Percentiles rank a stretch among this genome's conserved stretches.
Conservation (phyloP, 2,888 invertebrate species). For the Dyspetes luteomarginatus region DNA sequence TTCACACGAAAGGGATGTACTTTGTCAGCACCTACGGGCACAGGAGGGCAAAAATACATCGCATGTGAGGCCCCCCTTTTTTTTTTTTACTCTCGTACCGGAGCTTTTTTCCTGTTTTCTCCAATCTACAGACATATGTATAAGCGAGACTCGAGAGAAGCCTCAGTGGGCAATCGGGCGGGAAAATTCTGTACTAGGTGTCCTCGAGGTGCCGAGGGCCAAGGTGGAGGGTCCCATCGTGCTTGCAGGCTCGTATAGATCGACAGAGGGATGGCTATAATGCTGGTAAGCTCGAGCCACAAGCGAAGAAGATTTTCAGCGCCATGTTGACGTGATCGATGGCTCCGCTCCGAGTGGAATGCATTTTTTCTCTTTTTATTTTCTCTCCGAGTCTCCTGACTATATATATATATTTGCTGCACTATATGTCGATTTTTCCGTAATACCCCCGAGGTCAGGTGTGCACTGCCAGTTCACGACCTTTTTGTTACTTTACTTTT, state of each 20-base stretch:
- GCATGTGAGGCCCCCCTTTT: too few relatives aligned
- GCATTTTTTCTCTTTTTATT: slow-evolving; percentile 41
- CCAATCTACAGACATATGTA: neutral
- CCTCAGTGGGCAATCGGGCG: neutral
- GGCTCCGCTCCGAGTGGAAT: slow-evolving; percentile 47
- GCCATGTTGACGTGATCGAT: slow-evolving; percentile 64
- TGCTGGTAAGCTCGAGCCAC: slow-evolving; percentile 49
- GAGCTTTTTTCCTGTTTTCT: neutral
- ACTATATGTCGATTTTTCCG: slow-evolving; percentile 22
- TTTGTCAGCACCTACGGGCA: neutral
- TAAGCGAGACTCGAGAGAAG: neutral
- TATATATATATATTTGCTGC: too few relatives aligned
- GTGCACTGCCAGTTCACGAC: slow-evolving; percentile 7
- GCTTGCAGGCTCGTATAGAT: neutral
- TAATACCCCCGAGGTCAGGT: slow-evolving; percentile 4
- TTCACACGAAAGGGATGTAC: slow-evolving; percentile 27
- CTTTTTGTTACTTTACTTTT: slow-evolving; percentile 28
- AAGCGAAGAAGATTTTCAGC: slow-evolving; percentile 48
- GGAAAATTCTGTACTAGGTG: neutral
- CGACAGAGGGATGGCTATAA: slow-evolving; percentile 12
- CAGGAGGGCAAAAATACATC: too few relatives aligned
- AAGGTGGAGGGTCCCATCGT: too few relatives aligned
- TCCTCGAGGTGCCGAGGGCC: too few relatives aligned
- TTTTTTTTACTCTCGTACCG: neutral
- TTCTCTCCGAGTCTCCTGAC: neutral